Evolutionary conservation across 1,140 invertebrate genomes (phyloP), one percentile per base, ranked within the genome.

Genomic region (Trypoxylus dichotomus): DNA sequence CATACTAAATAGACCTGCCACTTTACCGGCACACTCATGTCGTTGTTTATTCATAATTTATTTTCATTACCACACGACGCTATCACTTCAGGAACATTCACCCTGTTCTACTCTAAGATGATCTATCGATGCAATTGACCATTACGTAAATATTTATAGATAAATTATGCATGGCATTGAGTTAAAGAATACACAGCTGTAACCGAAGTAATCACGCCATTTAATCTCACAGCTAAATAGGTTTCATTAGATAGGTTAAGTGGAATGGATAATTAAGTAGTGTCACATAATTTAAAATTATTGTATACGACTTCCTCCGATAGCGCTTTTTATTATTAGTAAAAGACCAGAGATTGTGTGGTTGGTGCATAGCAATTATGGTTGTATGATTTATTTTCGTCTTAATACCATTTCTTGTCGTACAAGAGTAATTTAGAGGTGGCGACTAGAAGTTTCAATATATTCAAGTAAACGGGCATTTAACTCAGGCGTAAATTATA

Each of bases 281-380:
- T 54, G 58, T 63, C 58, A 63, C 21, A 63, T 63, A 63, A 63
- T 63, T 63, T 63, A 63, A 63, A 63, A 63, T 63, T 63, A 63
- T 63, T 63, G 58, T 63, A 63, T 63, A 63, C 21, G 58, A 63
- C 58, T 63, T 63, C 58, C 58, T 63, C 58, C 21, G 58, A 63
- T 63, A 63, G 58, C 25, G 19, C 11, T 63, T 21, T 24, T 63
- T 63, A 63, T 11, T 63, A 63, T 63, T 21, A 63, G 58, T 63
- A 27, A 11, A 63, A 63, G 58, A 24, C 8, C 58, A 63, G 19
- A 11, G 58, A 24, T n/a, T 63, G 8, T 21, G 58, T 3, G 15
- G 21, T 24, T 24, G 21, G 58, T 24, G 19, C 19, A 27, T 63
- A n/a, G 58, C 19, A 63, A 63, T 63, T 63, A 63, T 24, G 7